These are phyloP conservation scores for Julus scandinavius DNA, from an alignment of 2,888 invertebrate genomes.

Conservation along the genomic window DNA sequence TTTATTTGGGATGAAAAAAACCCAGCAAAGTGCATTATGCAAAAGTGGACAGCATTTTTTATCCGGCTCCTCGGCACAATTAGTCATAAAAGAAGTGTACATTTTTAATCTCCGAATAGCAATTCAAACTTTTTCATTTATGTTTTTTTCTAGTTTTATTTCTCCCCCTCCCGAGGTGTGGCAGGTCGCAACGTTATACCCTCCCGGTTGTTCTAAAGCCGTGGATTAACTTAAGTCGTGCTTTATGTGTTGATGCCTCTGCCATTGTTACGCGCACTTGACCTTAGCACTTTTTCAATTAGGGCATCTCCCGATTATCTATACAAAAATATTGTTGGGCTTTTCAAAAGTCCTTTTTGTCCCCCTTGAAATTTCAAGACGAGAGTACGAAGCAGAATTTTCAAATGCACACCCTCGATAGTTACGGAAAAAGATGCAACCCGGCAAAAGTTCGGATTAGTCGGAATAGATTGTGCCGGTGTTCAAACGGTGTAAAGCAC, in stretches of 20 bases:
- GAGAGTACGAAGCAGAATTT: no score
- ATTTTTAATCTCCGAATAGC: not conserved
- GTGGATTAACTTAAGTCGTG: not conserved
- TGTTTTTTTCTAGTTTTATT: not conserved
- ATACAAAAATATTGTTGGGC: no score
- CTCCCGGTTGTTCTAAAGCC: not conserved
- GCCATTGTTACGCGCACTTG: not conserved
- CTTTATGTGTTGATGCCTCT: not conserved
- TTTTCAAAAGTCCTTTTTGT: no score
- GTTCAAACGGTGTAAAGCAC: no score
- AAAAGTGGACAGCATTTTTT: not conserved
- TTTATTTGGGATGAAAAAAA: constrained; percentile 39
- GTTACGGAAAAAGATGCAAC: no score
- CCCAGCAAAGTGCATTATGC: constrained; percentile 39
- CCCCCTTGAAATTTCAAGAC: no score
- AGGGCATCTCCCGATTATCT: no score
- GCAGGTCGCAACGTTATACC: not conserved
- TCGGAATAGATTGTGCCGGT: no score
- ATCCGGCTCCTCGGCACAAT: not conserved
- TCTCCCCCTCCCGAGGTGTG: not conserved
- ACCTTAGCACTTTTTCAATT: not conserved
- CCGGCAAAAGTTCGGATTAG: no score
- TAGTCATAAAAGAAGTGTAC: constrained; percentile 44
- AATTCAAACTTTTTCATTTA: not conserved
- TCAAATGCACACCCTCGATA: no score